Evolutionary conservation across 2,888 invertebrate species (phyloP).

Genomic region (Dastarcus helophoroides): DNA sequence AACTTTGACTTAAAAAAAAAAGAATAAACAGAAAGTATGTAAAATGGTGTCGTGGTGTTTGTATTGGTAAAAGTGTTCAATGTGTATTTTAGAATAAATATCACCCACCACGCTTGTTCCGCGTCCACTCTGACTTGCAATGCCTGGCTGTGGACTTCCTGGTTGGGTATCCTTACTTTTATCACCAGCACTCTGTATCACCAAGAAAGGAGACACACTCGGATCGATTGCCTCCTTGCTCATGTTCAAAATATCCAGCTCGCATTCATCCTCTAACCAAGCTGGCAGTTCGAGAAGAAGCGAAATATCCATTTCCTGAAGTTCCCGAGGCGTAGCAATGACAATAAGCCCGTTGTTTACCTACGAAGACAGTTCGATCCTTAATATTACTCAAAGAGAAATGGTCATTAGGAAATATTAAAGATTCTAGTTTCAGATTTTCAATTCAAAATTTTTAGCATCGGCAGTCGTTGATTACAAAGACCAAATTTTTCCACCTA

Average conservation of each 20-base stretch:
- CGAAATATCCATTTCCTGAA: constrained; percentile 96
- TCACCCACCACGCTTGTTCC: constrained; percentile 76
- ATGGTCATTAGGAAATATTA: no score
- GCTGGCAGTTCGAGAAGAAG: constrained; percentile 77
- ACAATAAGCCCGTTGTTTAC: constrained; percentile 74
- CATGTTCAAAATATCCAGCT: constrained; percentile 84
- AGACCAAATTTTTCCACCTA: no score
- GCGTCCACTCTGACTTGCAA: constrained; percentile 71
- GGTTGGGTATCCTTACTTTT: constrained; percentile 42
- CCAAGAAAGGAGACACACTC: constrained; percentile 65
- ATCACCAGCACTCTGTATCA: constrained; percentile 64
- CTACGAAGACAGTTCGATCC: no score
- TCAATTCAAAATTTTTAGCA: no score
- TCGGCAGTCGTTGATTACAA: no score
- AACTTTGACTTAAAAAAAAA: no score
- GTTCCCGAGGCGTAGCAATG: constrained; percentile 85
- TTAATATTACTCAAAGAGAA: no score
- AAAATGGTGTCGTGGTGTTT: no score
- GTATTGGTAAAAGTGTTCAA: no score
- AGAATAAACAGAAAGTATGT: no score
- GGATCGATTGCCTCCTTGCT: constrained; percentile 49
- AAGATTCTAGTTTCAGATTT: no score
- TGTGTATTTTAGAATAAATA: no score
- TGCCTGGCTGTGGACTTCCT: constrained; percentile 57
- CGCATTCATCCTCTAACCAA: constrained; percentile 96